These are phyloP conservation scores for Eupristina koningsbergeri DNA, from an alignment of 1,140 invertebrate genomes.

Conservation along the genomic window DNA sequence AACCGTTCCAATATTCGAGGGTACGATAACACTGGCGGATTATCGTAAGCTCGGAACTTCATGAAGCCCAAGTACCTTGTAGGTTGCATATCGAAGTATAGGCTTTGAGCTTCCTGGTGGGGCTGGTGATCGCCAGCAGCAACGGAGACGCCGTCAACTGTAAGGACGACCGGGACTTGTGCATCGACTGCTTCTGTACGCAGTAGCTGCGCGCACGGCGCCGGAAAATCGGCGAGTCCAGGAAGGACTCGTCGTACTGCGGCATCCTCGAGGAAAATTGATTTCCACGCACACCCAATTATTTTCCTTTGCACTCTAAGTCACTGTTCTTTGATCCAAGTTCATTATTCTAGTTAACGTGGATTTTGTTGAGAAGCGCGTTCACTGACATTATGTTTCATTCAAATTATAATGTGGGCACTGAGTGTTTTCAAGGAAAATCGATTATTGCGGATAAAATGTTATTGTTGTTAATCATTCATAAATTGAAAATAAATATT, in stretches of 20 bases:
- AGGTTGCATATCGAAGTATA: constrained; percentile 59
- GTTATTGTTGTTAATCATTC: background rate
- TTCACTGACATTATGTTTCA: background rate
- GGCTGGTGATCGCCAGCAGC: constrained; percentile 67
- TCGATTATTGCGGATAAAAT: background rate
- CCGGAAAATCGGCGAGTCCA: constrained; percentile 68
- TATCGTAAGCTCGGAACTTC: background rate
- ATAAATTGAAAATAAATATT: too few relatives aligned
- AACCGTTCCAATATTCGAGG: background rate
- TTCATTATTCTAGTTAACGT: too few relatives aligned
- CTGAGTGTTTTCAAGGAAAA: background rate
- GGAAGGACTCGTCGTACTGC: constrained; percentile 70
- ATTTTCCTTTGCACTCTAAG: background rate
- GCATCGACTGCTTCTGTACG: constrained; percentile 66
- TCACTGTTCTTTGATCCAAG: too few relatives aligned
- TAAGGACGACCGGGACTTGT: constrained; percentile 68
- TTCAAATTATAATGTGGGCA: background rate
- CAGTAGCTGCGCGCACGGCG: constrained; percentile 70
- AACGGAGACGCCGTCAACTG: constrained; percentile 67
- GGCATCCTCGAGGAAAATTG: constrained; percentile 58
- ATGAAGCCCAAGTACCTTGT: too few relatives aligned
- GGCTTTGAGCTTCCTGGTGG: constrained; percentile 63
- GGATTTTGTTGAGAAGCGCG: too few relatives aligned
- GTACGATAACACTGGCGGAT: background rate
- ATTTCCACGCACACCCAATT: background rate